Conservation (phyloP, 2,888 invertebrate species). For the Lasioglossum oenotherae region DNA sequence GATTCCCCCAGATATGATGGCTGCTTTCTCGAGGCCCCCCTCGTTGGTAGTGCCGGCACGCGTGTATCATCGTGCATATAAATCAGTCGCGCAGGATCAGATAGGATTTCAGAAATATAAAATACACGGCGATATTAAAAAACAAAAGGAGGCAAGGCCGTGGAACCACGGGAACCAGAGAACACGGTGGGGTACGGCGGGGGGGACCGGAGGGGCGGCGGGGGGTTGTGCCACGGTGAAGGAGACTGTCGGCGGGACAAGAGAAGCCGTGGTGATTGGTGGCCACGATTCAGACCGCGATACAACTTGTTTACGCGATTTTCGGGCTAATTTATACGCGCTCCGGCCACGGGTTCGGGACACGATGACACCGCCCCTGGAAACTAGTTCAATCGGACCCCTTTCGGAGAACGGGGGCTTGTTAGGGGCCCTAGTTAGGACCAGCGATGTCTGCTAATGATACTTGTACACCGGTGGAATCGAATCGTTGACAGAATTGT, state of each 20-base stretch:
- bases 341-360: slow-evolving; percentile 26
- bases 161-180: slow-evolving; percentile 34
- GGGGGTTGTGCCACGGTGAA: slow-evolving; percentile 42
- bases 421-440: background rate
- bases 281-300: slow-evolving; percentile 63
- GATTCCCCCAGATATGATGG: slow-evolving; percentile 81
- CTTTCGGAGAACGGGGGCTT: background rate
- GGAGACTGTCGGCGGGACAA: slow-evolving; percentile 62
- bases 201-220: background rate
- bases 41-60: slow-evolving; percentile 84
- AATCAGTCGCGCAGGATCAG: slow-evolving; percentile 83
- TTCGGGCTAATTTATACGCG: slow-evolving; percentile 69
- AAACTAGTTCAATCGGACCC: slow-evolving; percentile 54
- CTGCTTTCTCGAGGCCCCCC: slow-evolving; percentile 63
- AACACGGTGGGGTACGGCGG: background rate
- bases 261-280: slow-evolving; percentile 70
- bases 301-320: slow-evolving; percentile 70
- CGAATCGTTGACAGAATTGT: background rate
- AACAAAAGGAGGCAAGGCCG: slow-evolving; percentile 70
- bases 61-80: slow-evolving; percentile 84
- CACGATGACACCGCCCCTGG: slow-evolving; percentile 1
- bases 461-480: background rate
- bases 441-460: background rate
- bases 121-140: slow-evolving; percentile 81
- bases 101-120: slow-evolving; percentile 83